A percentile compares a stretch with the other conserved stretches of the same genome.
phyloP scores from a whole-genome alignment of 2,113 vertebrate genomes.

The Notechis scutatus region DNA sequence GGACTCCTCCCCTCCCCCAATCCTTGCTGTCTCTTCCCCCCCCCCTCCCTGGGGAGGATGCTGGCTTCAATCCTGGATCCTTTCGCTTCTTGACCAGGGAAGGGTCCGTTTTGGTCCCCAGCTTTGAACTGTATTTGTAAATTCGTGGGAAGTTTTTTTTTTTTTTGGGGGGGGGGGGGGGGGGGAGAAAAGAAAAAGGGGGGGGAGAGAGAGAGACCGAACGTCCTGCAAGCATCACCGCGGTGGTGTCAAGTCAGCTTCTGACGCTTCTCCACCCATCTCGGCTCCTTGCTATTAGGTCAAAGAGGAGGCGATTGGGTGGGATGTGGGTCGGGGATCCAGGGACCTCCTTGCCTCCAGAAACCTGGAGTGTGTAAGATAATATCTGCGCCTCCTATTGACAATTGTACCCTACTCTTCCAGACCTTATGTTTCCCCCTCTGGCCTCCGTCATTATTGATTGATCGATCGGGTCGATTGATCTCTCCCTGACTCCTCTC shows the following conservation, averaged over 20 bases:
- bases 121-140: neutral
- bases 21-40: accelerated
- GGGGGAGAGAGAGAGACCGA: neutral
- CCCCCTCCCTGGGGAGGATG: neutral
- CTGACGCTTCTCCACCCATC: neutral
- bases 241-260: neutral
- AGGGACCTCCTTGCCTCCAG: neutral
- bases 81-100: neutral
- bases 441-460: neutral
- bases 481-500: neutral
- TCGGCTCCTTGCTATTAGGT: neutral
- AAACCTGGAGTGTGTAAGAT: neutral
- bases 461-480: neutral
- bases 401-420: neutral
- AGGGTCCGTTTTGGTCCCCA: too few relatives aligned
- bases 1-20: too few relatives aligned
- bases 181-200: neutral
- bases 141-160: neutral
- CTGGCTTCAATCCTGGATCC: neutral
- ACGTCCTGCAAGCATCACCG: neutral
- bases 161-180: neutral
- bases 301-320: neutral
- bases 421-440: too few relatives aligned
- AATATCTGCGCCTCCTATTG: neutral
- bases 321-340: too few relatives aligned